Evolutionary conservation across 2,113 vertebrate species (phyloP).

Genomic region (Excalfactoria chinensis): DNA sequence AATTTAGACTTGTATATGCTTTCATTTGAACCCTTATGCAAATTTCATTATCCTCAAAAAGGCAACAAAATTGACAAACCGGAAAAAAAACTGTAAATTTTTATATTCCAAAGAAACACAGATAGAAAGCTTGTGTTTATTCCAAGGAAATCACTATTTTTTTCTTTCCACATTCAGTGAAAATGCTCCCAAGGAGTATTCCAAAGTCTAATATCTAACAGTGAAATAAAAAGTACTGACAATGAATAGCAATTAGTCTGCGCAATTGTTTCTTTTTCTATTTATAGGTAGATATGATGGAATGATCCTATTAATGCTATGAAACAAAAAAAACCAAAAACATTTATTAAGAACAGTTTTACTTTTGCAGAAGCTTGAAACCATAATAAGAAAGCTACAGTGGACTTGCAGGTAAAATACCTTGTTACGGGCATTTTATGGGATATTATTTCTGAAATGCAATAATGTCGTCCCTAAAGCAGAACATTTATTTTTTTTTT

Average conservation of each 20-base stretch:
- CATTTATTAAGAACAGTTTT: conserved; percentile 72
- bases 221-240: conserved; percentile 34
- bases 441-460: conserved; percentile 60
- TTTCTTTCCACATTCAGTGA: background rate
- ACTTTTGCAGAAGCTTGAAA: conserved; percentile 61
- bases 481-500: background rate
- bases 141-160: background rate
- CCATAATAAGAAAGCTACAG: conserved; percentile 62
- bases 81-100: conserved; percentile 21
- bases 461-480: conserved; percentile 13
- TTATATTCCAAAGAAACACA: background rate
- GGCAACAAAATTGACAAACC: conserved; percentile 31
- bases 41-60: conserved; percentile 21
- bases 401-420: conserved; percentile 54
- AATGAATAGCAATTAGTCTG: conserved; percentile 69
- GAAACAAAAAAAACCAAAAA: background rate
- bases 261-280: conserved; percentile 70
- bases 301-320: conserved; percentile 69
- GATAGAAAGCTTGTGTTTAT: background rate
- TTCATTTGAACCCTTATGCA: background rate
- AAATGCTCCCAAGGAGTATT: conserved; percentile 7
- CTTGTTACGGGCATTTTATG: conserved; percentile 42
- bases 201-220: conserved; percentile 46
- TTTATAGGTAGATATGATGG: conserved; percentile 70
- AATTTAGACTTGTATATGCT: conserved; percentile 36